Percentiles rank a stretch among this genome's conserved stretches.
Conservation (phyloP, 2,797 vertebrate genomes). For the Nannoperca australis region DNA sequence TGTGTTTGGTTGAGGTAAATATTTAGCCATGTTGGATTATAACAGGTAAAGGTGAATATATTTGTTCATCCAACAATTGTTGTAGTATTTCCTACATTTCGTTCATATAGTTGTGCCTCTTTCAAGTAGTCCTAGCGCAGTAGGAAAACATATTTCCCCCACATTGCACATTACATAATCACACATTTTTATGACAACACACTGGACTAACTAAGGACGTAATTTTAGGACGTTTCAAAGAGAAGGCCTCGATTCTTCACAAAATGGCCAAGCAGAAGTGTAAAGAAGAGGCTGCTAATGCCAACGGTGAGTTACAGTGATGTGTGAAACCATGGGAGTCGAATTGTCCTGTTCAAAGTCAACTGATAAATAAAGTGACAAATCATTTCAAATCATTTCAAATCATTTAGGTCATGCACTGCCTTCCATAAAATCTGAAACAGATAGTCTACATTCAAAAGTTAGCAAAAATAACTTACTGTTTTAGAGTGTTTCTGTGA, state of each 20-base stretch:
- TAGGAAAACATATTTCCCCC: not conserved
- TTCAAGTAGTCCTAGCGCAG: not conserved
- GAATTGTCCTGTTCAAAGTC: not conserved
- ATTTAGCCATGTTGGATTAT: not conserved
- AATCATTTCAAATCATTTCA: not conserved
- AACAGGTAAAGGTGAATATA: not conserved
- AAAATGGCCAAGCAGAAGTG: conserved; percentile 96
- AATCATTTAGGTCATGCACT: not conserved
- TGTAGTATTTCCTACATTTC: not conserved
- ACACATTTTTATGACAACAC: not conserved
- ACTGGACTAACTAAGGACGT: conserved; percentile 6
- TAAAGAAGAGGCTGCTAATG: conserved; percentile 86
- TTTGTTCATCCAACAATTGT: not conserved
- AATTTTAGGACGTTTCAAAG: conserved; percentile 91
- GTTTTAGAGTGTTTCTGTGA: not conserved
- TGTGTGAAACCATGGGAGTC: not conserved
- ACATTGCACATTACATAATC: not conserved
- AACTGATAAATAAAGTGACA: conserved; percentile 6
- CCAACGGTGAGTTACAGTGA: conserved; percentile 85
- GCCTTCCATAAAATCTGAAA: not conserved
- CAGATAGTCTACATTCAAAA: not conserved
- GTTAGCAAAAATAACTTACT: not conserved
- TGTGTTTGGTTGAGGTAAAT: not conserved
- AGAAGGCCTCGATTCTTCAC: conserved; percentile 96
- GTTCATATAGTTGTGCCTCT: not conserved